These are phyloP conservation scores for Amphiprion clarkii DNA, from an alignment of 2,797 vertebrate species.

Conservation along the genomic window DNA sequence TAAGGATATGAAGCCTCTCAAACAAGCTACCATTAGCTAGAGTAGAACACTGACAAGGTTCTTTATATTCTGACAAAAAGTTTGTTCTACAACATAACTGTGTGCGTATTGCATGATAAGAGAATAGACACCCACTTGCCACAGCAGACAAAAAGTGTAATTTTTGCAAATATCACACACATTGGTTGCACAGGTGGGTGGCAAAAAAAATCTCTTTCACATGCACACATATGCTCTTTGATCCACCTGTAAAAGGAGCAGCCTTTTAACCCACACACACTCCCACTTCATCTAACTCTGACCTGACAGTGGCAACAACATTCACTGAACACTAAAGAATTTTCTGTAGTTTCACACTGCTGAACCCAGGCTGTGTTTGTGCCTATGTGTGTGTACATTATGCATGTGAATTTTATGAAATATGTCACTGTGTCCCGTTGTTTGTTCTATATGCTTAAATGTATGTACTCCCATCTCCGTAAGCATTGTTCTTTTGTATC, in stretches of 20 bases:
- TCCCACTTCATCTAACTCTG: conserved; percentile 53
- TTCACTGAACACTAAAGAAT: conserved; percentile 34
- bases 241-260: conserved; percentile 48
- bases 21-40: too few species aligned
- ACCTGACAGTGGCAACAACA: conserved; percentile 30
- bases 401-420: conserved; percentile 11
- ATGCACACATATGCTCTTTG: conserved; percentile 30
- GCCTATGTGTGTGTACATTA: neutral
- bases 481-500: neutral
- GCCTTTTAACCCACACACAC: conserved; percentile 67
- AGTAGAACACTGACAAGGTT: neutral
- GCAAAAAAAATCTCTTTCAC: neutral
- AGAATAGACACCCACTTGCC: neutral
- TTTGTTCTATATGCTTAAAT: conserved; percentile 2
- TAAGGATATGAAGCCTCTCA: conserved; percentile 5
- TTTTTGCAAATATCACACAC: conserved; percentile 17
- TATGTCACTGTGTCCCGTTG: neutral
- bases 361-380: conserved; percentile 26
- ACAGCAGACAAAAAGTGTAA: neutral
- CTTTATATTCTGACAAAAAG: neutral
- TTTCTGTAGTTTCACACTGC: conserved; percentile 20
- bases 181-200: conserved; percentile 11
- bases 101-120: neutral
- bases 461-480: neutral
- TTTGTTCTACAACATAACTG: neutral